Evolutionary conservation across 2,113 vertebrate species (phyloP).

Genomic region (Prinia subflava): DNA sequence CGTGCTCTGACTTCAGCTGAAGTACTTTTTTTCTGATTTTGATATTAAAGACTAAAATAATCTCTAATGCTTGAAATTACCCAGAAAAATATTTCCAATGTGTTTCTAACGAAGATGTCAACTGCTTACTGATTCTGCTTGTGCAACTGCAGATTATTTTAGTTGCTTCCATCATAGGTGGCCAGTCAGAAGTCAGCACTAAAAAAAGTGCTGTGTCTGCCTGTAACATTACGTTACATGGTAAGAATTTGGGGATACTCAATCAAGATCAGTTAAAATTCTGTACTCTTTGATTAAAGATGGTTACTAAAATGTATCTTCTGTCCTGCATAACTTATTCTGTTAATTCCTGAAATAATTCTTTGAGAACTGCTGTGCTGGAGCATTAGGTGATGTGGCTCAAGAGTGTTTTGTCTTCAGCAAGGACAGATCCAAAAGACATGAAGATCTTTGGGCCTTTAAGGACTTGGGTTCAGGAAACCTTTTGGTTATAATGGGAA

Average conservation of each 20-base stretch:
- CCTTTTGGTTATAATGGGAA: background rate
- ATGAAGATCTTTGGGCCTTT: background rate
- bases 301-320: background rate
- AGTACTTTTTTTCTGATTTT: background rate
- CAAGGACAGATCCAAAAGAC: background rate
- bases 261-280: background rate
- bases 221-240: fast-evolving
- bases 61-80: background rate
- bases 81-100: background rate
- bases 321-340: background rate
- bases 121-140: background rate
- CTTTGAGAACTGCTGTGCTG: background rate
- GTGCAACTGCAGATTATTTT: background rate
- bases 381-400: background rate
- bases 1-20: background rate
- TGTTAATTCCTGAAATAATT: background rate
- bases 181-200: background rate
- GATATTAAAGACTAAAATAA: background rate
- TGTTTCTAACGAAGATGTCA: background rate
- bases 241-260: background rate
- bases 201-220: background rate
- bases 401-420: background rate
- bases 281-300: background rate
- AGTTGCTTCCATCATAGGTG: background rate
- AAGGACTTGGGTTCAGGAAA: background rate